phyloP scores from a whole-genome alignment of 2,888 invertebrate species.

The Nemotelus nigrinus region DNA sequence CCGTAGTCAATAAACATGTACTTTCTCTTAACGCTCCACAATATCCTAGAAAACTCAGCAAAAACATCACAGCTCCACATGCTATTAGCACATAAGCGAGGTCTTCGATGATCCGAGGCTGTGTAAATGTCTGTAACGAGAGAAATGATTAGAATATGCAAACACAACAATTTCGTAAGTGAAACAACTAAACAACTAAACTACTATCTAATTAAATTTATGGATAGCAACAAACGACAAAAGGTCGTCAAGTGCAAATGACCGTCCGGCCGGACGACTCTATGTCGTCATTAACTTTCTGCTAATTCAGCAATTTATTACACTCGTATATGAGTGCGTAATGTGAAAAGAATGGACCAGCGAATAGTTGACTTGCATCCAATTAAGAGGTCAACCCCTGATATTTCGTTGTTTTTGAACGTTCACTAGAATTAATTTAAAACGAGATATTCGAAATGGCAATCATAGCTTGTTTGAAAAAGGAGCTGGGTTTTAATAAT shows the following conservation, averaged over 20 bases:
- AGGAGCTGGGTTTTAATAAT: too few relatives aligned
- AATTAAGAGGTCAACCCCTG: slow-evolving; percentile 45
- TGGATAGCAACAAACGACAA: not conserved
- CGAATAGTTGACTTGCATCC: slow-evolving; percentile 41
- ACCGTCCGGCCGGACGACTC: not conserved
- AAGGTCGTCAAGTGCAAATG: not conserved
- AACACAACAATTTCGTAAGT: not conserved
- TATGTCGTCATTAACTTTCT: too few relatives aligned
- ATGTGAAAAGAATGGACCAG: not conserved
- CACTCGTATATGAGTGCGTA: too few relatives aligned
- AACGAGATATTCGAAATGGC: slow-evolving; percentile 18
- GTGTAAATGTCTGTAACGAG: slow-evolving; percentile 67
- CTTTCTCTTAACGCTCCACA: slow-evolving; percentile 76
- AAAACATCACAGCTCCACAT: slow-evolving; percentile 75
- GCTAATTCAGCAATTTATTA: too few relatives aligned
- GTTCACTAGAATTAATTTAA: slow-evolving; percentile 15
- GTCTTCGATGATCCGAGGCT: slow-evolving; percentile 73
- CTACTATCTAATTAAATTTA: too few relatives aligned
- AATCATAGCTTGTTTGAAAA: not conserved
- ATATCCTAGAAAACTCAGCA: slow-evolving; percentile 78
- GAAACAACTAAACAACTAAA: not conserved
- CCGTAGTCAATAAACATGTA: slow-evolving; percentile 73
- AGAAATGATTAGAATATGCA: not conserved
- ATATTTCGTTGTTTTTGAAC: slow-evolving; percentile 3
- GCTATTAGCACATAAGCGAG: slow-evolving; percentile 75